These are phyloP conservation scores for Oryzias dopingdopingensis DNA, from an alignment of 2,797 vertebrate genomes.

Conservation along the genomic window DNA sequence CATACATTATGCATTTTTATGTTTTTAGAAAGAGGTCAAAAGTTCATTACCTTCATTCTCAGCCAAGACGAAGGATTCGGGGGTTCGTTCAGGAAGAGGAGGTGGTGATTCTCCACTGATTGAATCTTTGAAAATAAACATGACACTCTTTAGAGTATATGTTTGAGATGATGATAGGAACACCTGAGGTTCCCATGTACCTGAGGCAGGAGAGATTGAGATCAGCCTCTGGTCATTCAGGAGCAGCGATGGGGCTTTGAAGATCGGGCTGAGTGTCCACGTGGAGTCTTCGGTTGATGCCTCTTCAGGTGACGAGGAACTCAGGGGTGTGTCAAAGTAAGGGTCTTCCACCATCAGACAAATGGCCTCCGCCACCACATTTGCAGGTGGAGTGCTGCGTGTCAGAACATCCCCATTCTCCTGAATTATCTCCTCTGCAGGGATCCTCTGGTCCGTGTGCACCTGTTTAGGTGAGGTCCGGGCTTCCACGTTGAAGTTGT, in stretches of 20 bases:
- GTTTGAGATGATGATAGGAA: not conserved
- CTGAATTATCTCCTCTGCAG: not conserved
- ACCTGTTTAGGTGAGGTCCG: constrained; percentile 10
- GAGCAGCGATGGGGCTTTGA: constrained; percentile 32
- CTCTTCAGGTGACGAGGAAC: constrained; percentile 23
- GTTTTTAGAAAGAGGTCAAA: not conserved
- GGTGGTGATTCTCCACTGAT: constrained; percentile 81
- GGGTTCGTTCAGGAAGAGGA: constrained; percentile 89
- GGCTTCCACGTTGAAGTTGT: constrained; percentile 8
- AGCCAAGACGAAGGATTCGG: constrained; percentile 86
- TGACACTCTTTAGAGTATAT: constrained; percentile 3
- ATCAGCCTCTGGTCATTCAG: constrained; percentile 49
- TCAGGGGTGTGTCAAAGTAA: constrained; percentile 66
- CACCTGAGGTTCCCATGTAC: constrained; percentile 26
- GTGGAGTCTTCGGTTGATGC: not conserved
- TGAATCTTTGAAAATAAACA: constrained; percentile 24
- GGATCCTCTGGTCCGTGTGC: not conserved
- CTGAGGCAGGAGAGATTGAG: constrained; percentile 30
- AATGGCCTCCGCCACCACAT: constrained; percentile 19
- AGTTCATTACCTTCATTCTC: constrained; percentile 68
- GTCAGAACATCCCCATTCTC: constrained; percentile 3
- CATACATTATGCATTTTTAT: too few relatives aligned
- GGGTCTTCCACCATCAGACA: constrained; percentile 79
- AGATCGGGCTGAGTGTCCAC: constrained; percentile 19
- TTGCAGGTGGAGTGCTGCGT: not conserved